These are phyloP conservation scores for Enteromius paludinosus DNA, from an alignment of 2,797 vertebrate genomes.

Conservation along the genomic window DNA sequence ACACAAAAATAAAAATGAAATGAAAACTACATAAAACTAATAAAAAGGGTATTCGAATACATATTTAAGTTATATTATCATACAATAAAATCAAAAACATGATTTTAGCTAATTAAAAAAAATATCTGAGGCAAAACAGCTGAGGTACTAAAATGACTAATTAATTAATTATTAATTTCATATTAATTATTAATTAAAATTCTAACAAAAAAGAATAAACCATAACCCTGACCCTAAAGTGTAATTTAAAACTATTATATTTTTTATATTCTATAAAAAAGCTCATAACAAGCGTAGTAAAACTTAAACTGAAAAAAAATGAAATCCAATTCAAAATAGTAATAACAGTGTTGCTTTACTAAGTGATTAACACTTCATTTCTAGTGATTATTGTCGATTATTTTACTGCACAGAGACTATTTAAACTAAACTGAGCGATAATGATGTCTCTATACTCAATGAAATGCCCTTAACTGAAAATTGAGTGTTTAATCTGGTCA, in stretches of 20 bases:
- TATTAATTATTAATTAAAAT: too few species aligned
- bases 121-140: background rate
- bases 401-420: too few species aligned
- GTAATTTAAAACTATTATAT: background rate
- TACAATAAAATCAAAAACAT: background rate
- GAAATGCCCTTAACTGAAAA: too few species aligned
- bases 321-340: background rate
- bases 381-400: too few species aligned
- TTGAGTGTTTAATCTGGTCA: too few species aligned
- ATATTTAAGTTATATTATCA: background rate
- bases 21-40: background rate
- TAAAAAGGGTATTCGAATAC: background rate
- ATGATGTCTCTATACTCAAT: too few species aligned
- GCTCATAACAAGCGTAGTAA: background rate
- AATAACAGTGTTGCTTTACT: background rate
- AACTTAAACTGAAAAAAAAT: background rate
- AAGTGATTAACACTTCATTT: background rate
- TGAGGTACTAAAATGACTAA: background rate
- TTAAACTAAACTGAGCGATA: too few species aligned
- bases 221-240: background rate
- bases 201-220: background rate
- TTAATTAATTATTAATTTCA: too few species aligned
- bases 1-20: background rate
- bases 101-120: background rate
- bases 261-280: background rate